Conservation (phyloP, 2,797 vertebrate genomes). For the Myripristis jacobus region DNA sequence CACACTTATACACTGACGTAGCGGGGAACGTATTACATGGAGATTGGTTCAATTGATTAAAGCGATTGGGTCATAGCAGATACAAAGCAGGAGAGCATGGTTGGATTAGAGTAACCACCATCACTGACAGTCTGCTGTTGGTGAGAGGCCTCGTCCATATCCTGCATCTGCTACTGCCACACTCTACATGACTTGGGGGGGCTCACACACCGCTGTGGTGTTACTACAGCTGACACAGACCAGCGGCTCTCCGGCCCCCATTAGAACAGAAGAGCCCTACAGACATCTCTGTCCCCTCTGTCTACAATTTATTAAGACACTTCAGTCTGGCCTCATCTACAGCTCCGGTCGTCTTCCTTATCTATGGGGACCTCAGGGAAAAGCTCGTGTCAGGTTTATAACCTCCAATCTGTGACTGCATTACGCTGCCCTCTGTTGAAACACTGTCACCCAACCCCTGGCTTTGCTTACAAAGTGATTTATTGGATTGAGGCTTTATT, state of each 20-base stretch:
- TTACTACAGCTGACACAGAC: slow-evolving; percentile 38
- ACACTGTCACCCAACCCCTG: slow-evolving; percentile 10
- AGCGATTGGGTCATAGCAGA: neutral
- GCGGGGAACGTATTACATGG: neutral
- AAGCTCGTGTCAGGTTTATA: slow-evolving; percentile 35
- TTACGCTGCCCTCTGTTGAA: slow-evolving; percentile 8
- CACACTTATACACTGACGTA: neutral
- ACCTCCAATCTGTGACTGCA: slow-evolving; percentile 24
- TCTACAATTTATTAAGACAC: slow-evolving; percentile 54
- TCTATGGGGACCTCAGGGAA: slow-evolving; percentile 31
- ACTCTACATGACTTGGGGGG: slow-evolving; percentile 24
- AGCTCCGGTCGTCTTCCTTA: slow-evolving; percentile 26
- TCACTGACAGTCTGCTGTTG: slow-evolving; percentile 11
- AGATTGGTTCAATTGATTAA: neutral
- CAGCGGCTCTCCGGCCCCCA: slow-evolving; percentile 15
- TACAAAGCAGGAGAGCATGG: neutral
- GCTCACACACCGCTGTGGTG: slow-evolving; percentile 9
- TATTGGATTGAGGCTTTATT: slow-evolving; percentile 10
- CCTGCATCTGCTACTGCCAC: slow-evolving; percentile 36
- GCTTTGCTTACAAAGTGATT: slow-evolving; percentile 27
- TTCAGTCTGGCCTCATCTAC: slow-evolving; percentile 28
- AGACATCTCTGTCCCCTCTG: slow-evolving; percentile 47
- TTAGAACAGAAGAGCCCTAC: slow-evolving; percentile 38
- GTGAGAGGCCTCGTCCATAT: neutral
- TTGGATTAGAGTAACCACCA: slow-evolving; percentile 40